Percentiles rank a stretch among this genome's conserved stretches.
Evolutionary conservation across 2,113 vertebrate species (phyloP).

Genomic region (Nyctibius bracteatus): DNA sequence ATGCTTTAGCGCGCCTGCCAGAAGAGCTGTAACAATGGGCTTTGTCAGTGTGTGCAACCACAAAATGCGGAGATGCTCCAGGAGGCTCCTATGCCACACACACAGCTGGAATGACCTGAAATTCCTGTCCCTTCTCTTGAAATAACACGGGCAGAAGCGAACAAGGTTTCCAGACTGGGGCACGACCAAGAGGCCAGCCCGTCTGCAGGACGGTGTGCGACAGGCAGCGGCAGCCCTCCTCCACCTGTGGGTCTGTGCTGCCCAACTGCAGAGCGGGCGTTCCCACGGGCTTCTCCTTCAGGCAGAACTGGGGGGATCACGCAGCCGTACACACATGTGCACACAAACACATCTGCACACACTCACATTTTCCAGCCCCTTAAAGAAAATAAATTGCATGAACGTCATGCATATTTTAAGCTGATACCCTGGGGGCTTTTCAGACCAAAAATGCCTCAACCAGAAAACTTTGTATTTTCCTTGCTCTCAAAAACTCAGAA

Average conservation of each 20-base stretch:
- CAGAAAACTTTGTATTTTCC: conserved; percentile 56
- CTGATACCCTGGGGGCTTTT: conserved; percentile 41
- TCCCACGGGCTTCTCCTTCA: background rate
- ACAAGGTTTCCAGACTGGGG: fast-evolving
- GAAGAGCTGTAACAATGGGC: background rate
- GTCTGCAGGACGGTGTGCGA: fast-evolving
- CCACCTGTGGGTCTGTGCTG: background rate
- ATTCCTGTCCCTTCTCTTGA: background rate
- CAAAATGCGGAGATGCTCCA: background rate
- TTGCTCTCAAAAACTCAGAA: conserved; percentile 56
- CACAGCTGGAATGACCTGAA: background rate
- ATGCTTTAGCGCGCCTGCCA: background rate
- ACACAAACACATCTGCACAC: conserved; percentile 35
- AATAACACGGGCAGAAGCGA: fast-evolving
- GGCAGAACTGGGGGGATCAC: background rate
- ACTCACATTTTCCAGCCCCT: conserved; percentile 48
- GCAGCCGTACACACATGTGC: background rate
- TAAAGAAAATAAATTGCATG: conserved; percentile 52
- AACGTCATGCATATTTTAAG: conserved; percentile 44
- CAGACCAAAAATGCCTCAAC: conserved; percentile 56
- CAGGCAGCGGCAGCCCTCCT: background rate
- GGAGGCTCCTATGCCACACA: background rate
- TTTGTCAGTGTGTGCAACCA: background rate
- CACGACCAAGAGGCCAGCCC: background rate
- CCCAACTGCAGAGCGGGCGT: background rate